These are phyloP conservation scores for Pogonocherus hispidulus DNA, from an alignment of 2,888 invertebrate genomes.

Conservation along the genomic window DNA sequence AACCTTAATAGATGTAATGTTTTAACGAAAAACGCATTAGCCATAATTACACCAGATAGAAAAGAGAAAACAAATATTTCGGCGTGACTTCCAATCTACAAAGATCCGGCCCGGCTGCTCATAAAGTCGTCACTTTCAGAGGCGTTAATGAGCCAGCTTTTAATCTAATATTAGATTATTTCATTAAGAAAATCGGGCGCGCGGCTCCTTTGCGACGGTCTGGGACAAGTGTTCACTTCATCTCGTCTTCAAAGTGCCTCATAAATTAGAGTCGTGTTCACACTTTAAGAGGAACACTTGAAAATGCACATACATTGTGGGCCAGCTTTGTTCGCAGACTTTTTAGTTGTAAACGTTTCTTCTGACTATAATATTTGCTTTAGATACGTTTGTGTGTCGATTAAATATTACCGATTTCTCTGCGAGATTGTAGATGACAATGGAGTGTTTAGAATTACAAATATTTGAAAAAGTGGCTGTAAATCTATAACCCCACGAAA, in stretches of 20 bases:
- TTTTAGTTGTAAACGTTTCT: too few species aligned
- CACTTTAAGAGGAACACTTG: slow-evolving; percentile 42
- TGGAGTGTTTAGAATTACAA: too few species aligned
- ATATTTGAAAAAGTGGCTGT: too few species aligned
- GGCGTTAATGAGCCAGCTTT: slow-evolving; percentile 47
- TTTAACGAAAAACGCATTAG: slow-evolving; percentile 19
- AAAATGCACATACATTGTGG: too few species aligned
- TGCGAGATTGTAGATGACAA: too few species aligned
- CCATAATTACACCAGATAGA: slow-evolving; percentile 11
- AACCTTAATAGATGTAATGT: slow-evolving; percentile 31
- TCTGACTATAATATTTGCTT: too few species aligned
- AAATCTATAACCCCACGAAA: too few species aligned
- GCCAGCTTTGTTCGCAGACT: too few species aligned
- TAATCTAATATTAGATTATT: slow-evolving; percentile 56
- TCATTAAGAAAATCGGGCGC: slow-evolving; percentile 48
- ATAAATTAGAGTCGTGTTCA: slow-evolving; percentile 50
- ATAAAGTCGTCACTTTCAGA: slow-evolving; percentile 38
- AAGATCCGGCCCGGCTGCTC: slow-evolving; percentile 26
- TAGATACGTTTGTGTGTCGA: too few species aligned
- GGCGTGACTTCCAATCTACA: slow-evolving; percentile 12
- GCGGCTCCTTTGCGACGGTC: slow-evolving; percentile 42
- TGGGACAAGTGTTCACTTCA: slow-evolving; percentile 46
- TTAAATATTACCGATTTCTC: too few species aligned
- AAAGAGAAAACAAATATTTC: slow-evolving; percentile 15
- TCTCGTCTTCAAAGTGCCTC: slow-evolving; percentile 44